Conservation (phyloP, 2,797 vertebrate genomes). For the Channa striata region DNA sequence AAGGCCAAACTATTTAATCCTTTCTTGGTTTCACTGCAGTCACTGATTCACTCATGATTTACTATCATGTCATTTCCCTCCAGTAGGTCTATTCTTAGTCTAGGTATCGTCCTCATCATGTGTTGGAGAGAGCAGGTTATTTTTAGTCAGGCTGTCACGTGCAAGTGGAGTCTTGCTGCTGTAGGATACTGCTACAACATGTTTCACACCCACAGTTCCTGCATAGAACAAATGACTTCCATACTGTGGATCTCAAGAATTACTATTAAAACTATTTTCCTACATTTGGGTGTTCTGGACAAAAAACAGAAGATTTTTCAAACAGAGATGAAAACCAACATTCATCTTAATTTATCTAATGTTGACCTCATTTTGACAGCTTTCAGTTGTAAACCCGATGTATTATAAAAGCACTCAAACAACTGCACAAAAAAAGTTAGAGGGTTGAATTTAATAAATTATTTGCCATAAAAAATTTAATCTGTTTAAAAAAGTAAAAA, state of each 20-base stretch:
- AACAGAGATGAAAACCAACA: neutral
- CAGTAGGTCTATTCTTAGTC: conserved; percentile 69
- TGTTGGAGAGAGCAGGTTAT: conserved; percentile 67
- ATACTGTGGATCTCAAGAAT: conserved; percentile 9
- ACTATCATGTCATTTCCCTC: conserved; percentile 51
- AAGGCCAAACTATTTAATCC: conserved; percentile 42
- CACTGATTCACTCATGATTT: conserved; percentile 54
- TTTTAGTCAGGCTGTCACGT: conserved; percentile 73
- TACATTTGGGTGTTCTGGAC: too few species aligned
- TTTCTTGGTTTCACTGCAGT: conserved; percentile 27
- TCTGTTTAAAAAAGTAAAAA: too few species aligned
- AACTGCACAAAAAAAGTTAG: neutral
- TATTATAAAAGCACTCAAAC: neutral
- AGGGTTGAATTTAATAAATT: neutral
- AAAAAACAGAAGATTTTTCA: too few species aligned
- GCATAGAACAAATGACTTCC: conserved; percentile 12
- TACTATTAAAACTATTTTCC: neutral
- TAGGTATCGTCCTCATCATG: conserved; percentile 65
- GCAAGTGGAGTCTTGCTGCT: conserved; percentile 61
- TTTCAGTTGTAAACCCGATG: neutral
- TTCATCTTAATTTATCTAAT: neutral
- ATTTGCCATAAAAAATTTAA: conserved; percentile 1
- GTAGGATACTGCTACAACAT: conserved; percentile 57
- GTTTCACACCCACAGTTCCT: conserved; percentile 39
- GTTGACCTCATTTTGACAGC: neutral